These are phyloP conservation scores for Tragelaphus strepsiceros DNA, from an alignment of 2,113 vertebrate genomes.

Conservation along the genomic window DNA sequence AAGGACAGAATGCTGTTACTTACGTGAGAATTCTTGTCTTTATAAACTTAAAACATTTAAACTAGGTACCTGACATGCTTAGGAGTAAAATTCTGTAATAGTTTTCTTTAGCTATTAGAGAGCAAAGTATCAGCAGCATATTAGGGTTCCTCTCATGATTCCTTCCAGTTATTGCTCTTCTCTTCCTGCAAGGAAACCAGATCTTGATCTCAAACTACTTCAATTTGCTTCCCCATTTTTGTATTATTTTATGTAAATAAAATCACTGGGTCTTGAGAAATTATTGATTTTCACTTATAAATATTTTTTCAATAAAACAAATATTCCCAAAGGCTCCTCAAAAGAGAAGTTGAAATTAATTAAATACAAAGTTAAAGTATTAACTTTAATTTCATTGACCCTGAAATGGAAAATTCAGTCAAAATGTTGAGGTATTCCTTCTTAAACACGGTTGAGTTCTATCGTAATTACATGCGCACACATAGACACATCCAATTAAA, in stretches of 20 bases:
- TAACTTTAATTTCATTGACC: neutral
- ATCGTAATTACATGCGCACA: neutral
- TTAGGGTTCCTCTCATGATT: neutral
- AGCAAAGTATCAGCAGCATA: neutral
- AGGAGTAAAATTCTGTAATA: neutral
- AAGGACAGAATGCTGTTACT: neutral
- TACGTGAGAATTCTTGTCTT: neutral
- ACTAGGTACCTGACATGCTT: neutral
- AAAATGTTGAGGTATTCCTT: neutral
- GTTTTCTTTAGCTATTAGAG: neutral
- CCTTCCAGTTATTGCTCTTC: neutral
- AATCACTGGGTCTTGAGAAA: neutral
- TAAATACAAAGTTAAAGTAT: neutral
- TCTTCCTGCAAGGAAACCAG: neutral
- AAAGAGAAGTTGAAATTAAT: neutral
- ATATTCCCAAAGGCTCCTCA: neutral
- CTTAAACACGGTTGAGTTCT: neutral
- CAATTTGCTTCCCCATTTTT: neutral
- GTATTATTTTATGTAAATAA: neutral
- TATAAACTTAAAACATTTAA: conserved; percentile 5
- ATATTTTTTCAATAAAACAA: conserved; percentile 17
- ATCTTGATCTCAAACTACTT: neutral
- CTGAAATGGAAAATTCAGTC: neutral
- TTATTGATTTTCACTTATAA: conserved; percentile 14
- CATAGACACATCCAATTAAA: neutral